These are phyloP conservation scores for Lytechinus pictus DNA, from an alignment of 35 echinoderm and acorn worm genomes.

Conservation along the genomic window DNA sequence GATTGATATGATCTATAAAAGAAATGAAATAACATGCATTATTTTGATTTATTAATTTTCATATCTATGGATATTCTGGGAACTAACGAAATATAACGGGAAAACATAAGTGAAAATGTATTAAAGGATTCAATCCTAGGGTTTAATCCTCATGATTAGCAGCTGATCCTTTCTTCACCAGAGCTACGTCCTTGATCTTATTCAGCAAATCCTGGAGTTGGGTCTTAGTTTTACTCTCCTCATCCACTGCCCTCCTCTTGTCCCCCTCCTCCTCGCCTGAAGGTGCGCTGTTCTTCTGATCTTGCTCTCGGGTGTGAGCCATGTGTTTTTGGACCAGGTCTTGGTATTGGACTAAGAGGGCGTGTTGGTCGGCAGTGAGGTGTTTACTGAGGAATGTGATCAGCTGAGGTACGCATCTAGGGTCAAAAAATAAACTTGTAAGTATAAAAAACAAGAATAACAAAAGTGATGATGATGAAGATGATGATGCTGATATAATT, in stretches of 20 bases:
- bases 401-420: conserved; percentile 86
- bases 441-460: too few species aligned
- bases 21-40: too few species aligned
- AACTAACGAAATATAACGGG: too few species aligned
- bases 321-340: conserved; percentile 87
- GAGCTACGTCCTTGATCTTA: conserved; percentile 81
- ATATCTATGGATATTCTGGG: too few species aligned
- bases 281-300: not conserved
- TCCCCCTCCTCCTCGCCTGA: conserved; percentile 49
- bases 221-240: not conserved
- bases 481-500: too few species aligned
- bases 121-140: not conserved
- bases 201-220: conserved; percentile 72
- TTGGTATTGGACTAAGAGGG: conserved; percentile 72
- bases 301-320: conserved; percentile 62
- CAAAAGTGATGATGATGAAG: too few species aligned
- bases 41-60: too few species aligned
- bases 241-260: not conserved
- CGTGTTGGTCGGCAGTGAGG: conserved; percentile 62
- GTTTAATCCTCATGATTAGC: conserved; percentile 37
- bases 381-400: conserved; percentile 71
- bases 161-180: conserved; percentile 72
- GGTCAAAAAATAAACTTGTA: not conserved
- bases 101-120: too few species aligned
- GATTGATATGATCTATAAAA: too few species aligned